Conservation (phyloP, 92 coral and sea anemone genomes). For the Parazoanthus atlanticus region DNA sequence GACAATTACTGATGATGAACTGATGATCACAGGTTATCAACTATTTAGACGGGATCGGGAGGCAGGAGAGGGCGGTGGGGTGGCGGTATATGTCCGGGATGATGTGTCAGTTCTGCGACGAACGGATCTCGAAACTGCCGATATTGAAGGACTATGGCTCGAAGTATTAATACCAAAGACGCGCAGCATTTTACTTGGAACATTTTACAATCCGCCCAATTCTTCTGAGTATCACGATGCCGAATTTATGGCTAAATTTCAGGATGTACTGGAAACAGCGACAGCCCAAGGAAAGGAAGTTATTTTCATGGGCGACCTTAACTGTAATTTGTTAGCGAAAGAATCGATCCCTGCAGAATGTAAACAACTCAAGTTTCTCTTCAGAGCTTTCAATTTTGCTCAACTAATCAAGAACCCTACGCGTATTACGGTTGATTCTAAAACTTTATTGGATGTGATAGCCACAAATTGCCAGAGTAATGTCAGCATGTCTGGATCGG, state of each 20-base stretch:
- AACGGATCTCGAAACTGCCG: constrained; percentile 24
- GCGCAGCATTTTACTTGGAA: constrained; percentile 18
- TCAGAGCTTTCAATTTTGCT: constrained; percentile 27
- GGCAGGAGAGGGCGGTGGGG: constrained; percentile 26
- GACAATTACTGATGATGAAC: constrained; percentile 13
- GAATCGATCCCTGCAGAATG: constrained; percentile 16
- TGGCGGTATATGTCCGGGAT: constrained; percentile 37
- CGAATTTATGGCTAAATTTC: constrained; percentile 8
- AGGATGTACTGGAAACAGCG: constrained; percentile 21
- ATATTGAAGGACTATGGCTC: constrained; percentile 26
- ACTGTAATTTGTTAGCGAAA: constrained; percentile 34
- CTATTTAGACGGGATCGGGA: constrained; percentile 15
- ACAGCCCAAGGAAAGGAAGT: constrained; percentile 7
- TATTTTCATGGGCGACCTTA: constrained; percentile 33
- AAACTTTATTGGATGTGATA: constrained; percentile 43
- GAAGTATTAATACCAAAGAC: constrained; percentile 18
- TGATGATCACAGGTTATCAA: constrained; percentile 30
- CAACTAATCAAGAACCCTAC: constrained; percentile 41
- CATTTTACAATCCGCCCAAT: constrained; percentile 8
- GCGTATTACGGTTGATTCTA: constrained; percentile 36
- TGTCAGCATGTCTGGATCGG: not conserved
- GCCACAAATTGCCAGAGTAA: constrained; percentile 22
- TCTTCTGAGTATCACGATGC: constrained; percentile 3
- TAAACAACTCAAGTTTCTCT: constrained; percentile 35
- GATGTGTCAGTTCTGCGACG: constrained; percentile 34